Percentiles rank a stretch among this genome's conserved stretches.
These are phyloP conservation scores for Ichneumon xanthorius DNA, from an alignment of 2,888 invertebrate species.

Conservation along the genomic window DNA sequence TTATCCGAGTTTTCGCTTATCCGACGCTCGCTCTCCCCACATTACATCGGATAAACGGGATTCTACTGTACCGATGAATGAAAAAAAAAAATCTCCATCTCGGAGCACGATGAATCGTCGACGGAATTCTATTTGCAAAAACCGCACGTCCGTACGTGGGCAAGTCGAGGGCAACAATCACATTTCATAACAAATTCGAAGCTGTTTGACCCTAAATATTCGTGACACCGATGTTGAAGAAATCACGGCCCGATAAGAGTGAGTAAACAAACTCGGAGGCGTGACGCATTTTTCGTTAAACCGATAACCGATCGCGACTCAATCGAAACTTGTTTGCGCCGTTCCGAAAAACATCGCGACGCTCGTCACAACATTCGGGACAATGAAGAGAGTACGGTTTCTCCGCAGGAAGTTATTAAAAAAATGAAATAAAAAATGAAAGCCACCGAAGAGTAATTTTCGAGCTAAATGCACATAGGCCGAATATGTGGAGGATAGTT, in stretches of 20 bases:
- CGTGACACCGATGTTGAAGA: background rate
- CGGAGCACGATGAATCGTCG: no score
- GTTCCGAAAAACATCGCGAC: background rate
- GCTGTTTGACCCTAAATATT: no score
- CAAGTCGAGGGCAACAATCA: no score
- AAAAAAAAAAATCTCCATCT: no score
- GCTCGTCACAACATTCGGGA: background rate
- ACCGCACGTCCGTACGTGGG: no score
- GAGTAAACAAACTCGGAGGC: background rate
- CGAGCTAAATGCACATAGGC: slow-evolving; percentile 4
- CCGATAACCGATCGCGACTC: background rate
- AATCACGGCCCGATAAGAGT: background rate
- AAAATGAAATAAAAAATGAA: background rate
- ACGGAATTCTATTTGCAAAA: no score
- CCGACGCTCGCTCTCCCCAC: no score
- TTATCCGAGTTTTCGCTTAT: no score
- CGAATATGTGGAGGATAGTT: slow-evolving; percentile 23
- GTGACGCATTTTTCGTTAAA: background rate
- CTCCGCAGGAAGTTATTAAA: background rate
- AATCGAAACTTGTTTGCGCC: background rate
- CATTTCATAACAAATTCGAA: no score
- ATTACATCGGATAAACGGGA: no score
- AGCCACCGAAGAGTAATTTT: slow-evolving; percentile 13
- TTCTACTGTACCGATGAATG: no score
- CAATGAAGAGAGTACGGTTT: background rate